These are phyloP conservation scores for Drosophila nr. perissopoda DNA, from an alignment of 2,888 invertebrate genomes.

Conservation along the genomic window DNA sequence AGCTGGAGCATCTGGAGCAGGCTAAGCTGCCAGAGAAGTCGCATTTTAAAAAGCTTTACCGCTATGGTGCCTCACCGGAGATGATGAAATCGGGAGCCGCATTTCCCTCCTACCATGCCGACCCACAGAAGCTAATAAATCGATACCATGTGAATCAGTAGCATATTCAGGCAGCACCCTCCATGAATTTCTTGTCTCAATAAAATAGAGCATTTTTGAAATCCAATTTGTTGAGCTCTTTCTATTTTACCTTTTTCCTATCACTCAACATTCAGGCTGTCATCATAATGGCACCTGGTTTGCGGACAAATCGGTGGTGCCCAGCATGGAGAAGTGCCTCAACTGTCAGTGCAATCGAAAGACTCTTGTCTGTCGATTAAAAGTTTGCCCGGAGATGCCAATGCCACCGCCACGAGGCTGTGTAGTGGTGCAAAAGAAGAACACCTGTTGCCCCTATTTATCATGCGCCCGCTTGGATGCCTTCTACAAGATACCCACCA, in stretches of 20 bases:
- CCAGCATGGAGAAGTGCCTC: slow-evolving; percentile 91
- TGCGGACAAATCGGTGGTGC: slow-evolving; percentile 88
- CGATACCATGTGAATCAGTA: slow-evolving; percentile 11
- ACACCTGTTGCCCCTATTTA: slow-evolving; percentile 91
- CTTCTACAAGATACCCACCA: slow-evolving; percentile 81
- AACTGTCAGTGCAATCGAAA: slow-evolving; percentile 91
- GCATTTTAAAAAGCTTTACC: slow-evolving; percentile 14
- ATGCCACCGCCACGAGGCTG: slow-evolving; percentile 91
- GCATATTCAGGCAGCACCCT: not conserved
- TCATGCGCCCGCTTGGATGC: slow-evolving; percentile 88
- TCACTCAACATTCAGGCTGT: slow-evolving; percentile 86
- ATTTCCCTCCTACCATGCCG: slow-evolving; percentile 42
- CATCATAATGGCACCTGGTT: slow-evolving; percentile 90
- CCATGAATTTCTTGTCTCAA: slow-evolving; percentile 1
- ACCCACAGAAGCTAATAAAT: slow-evolving; percentile 19
- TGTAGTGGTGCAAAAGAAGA: slow-evolving; percentile 88
- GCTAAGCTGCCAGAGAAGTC: not conserved
- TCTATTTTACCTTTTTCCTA: not conserved
- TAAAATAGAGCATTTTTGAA: slow-evolving; percentile 30
- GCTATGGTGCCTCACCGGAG: slow-evolving; percentile 43
- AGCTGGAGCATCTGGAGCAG: not conserved
- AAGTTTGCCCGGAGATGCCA: slow-evolving; percentile 91
- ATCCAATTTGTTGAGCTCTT: not conserved
- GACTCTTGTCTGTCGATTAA: slow-evolving; percentile 90
- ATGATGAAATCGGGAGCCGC: slow-evolving; percentile 40